Conservation (phyloP, 2,113 vertebrate species). For the Oreochromis spilurus region DNA sequence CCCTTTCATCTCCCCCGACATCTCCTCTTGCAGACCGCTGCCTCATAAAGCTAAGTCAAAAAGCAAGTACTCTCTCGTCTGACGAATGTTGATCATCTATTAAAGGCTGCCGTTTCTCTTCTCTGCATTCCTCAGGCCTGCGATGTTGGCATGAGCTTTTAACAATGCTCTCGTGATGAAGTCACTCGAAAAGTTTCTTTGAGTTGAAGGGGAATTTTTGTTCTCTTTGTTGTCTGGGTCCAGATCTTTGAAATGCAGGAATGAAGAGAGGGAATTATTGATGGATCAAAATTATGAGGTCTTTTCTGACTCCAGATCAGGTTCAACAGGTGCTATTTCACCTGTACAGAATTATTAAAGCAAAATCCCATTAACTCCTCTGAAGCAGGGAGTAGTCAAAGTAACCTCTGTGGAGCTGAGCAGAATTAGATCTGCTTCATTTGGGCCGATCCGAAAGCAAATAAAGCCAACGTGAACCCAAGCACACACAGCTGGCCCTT, state of each 20-base stretch:
- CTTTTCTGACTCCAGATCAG: slow-evolving; percentile 26
- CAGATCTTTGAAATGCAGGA: slow-evolving; percentile 50
- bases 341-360: slow-evolving; percentile 15
- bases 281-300: neutral
- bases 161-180: slow-evolving; percentile 42
- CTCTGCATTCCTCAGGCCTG: slow-evolving; percentile 34
- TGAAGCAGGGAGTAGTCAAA: slow-evolving; percentile 13
- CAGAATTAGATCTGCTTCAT: slow-evolving; percentile 71
- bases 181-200: slow-evolving; percentile 45
- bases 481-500: slow-evolving; percentile 79
- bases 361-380: slow-evolving; percentile 24
- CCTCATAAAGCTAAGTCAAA: slow-evolving; percentile 72
- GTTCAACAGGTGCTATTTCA: slow-evolving; percentile 44
- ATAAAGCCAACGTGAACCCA: slow-evolving; percentile 67
- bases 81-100: slow-evolving; percentile 52
- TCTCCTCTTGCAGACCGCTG: slow-evolving; percentile 31
- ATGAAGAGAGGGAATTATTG: slow-evolving; percentile 25
- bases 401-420: slow-evolving; percentile 52
- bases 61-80: slow-evolving; percentile 69
- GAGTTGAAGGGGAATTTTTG: slow-evolving; percentile 52
- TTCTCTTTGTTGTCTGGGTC: slow-evolving; percentile 50
- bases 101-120: slow-evolving; percentile 36
- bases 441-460: slow-evolving; percentile 76
- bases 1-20: slow-evolving; percentile 48
- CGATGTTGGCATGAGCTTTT: slow-evolving; percentile 30